Evolutionary conservation across 2,113 vertebrate genomes (phyloP), one percentile per base, ranked within the genome.

Genomic region (Scophthalmus maximus): DNA sequence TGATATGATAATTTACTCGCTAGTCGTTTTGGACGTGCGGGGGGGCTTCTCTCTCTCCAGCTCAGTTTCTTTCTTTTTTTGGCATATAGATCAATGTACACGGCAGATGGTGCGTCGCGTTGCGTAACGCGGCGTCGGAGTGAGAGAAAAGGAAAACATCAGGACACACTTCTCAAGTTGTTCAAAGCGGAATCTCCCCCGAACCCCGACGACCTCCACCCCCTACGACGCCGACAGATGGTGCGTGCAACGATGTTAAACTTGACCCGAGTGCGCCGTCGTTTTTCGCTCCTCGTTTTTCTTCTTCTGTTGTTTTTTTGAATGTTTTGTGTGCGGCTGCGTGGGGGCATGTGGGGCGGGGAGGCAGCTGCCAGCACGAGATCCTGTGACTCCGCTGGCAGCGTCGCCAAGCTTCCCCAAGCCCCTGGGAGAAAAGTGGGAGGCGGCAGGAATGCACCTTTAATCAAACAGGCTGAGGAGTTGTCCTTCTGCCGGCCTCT

Each of bases 131-230:
- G 50, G 2, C 71, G 15, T n/a, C n/a, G n/a, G n/a, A n/a, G n/a
- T n/a, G n/a, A n/a, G n/a, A n/a, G n/a, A n/a, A 50, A 72, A 58
- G 66, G 61, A 57, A 71, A 79, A 82, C 73, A 79, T 79, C 63
- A 47, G 49, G 53, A 76, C 49, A 44, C 70, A 68, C 69, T 55
- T 57, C n/a, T n/a, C n/a, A 56, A 51, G 61, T 26, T n/a, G 47
- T 51, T 59, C 62, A 53, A 11, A 73, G 42, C 5, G 63, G 66
- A 51, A 36, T 66, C 68, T 38, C 22, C 46, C 32, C 8, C 40
- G 47, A 74, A 63, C 62, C 58, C 69, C 27, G 15, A 68, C n/a
- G 66, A 64, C 34, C 68, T 49, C 23, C 2, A 30, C 47, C 23
- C 47, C 32, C 62, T 59, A 40, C 36, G 26, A 20, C 7, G 12